Evolutionary conservation across 2,113 vertebrate species (phyloP), one percentile per base, ranked within the genome.

Genomic region (Anser brachyrhynchus): DNA sequence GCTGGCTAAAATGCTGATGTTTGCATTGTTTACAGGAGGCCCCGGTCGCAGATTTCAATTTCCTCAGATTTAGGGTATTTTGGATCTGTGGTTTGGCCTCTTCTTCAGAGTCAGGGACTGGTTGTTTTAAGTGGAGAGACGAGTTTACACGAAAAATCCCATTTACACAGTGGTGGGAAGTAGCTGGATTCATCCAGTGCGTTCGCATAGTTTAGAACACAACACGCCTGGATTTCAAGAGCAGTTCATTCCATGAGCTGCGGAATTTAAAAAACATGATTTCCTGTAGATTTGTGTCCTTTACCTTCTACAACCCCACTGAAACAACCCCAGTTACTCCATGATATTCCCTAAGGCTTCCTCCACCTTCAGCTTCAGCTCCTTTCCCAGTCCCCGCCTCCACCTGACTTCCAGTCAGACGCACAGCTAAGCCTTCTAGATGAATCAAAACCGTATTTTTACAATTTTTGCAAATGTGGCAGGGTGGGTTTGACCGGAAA

Each of bases 1-100:
- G 51, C 71, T 87, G 78, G 10, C 59, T 86, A 90, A 95, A 96
- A 90, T 81, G 83, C 90, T 93, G 90, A 84, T 86, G 72, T 81
- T 86, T 90, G 83, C 55, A 29, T 67, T 80, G 44, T 90, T 85
- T 90, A 84, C 65, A 71, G 64, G 29, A 93, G 11, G 59, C 20
- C 59, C 37, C 64, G 76, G 87, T 83, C 92, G 65, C 55, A 93
- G 69, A 69, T 81, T 86, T 87, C 73, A 78, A 6, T 74, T 90
- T 94, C 70, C 29, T 58, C 61, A 72, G 54, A 74, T 92, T 87
- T 49, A 59, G 66, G 39, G 37, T 71, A 78, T 93, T 94, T 93
- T 93, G 65, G 65, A 89, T 72, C 79, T 90, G 61, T 89, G 85
- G 75, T 91, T 65, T 84, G 69, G 64, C 61, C 57, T 88, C 46